These are phyloP conservation scores for Drosophila bifasciata DNA, from an alignment of 1,140 invertebrate species.

Conservation along the genomic window DNA sequence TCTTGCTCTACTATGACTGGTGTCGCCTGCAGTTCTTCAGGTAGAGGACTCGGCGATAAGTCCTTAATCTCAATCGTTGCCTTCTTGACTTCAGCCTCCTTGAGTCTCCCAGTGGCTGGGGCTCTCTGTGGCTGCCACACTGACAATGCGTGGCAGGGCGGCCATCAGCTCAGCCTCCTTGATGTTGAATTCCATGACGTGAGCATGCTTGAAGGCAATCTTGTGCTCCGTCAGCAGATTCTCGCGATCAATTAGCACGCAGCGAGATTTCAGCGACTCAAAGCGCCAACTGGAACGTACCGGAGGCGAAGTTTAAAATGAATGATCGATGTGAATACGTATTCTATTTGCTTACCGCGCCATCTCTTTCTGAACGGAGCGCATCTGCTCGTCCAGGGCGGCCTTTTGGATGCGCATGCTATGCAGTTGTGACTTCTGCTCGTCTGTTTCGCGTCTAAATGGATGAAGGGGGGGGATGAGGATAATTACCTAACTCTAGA, in stretches of 20 bases:
- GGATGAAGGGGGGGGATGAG: conserved; percentile 32
- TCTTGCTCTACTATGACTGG: not conserved
- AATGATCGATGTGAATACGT: not conserved
- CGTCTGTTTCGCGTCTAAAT: conserved; percentile 83
- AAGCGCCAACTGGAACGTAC: conserved; percentile 74
- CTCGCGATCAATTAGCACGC: conserved; percentile 78
- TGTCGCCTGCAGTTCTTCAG: too few relatives aligned
- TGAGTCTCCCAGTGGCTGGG: not conserved
- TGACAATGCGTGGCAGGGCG: conserved; percentile 66
- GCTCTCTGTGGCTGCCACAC: conserved; percentile 4
- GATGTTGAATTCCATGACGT: conserved; percentile 74
- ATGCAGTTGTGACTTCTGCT: conserved; percentile 73
- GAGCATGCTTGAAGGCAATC: conserved; percentile 67
- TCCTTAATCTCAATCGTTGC: not conserved
- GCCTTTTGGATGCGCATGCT: conserved; percentile 76
- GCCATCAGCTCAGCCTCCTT: conserved; percentile 56
- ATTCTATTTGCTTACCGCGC: conserved; percentile 53
- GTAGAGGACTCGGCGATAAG: too few relatives aligned
- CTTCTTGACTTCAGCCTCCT: not conserved
- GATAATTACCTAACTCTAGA: conserved; percentile 45
- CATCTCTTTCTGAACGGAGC: conserved; percentile 73
- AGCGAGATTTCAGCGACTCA: conserved; percentile 80
- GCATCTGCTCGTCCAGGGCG: conserved; percentile 71
- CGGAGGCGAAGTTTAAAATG: not conserved
- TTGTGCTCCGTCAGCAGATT: conserved; percentile 75